A percentile compares a stretch with the other conserved stretches of the same genome.
Conservation (phyloP, 1,140 invertebrate species). For the Goniozus legneri region DNA sequence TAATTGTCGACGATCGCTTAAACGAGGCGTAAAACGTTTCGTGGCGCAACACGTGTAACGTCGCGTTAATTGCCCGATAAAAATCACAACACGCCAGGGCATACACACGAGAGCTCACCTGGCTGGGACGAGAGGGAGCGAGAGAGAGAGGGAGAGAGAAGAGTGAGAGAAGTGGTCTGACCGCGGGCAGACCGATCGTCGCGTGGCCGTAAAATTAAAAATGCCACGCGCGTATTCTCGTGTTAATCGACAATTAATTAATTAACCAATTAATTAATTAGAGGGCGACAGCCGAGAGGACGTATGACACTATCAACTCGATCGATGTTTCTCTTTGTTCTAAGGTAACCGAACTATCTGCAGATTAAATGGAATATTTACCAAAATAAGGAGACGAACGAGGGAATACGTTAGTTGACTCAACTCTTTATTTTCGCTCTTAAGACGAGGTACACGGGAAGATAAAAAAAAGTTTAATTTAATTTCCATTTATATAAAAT, state of each 20-base stretch:
- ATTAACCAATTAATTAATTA: slow-evolving; percentile 47
- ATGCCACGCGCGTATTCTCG: slow-evolving; percentile 36
- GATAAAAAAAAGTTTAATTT: no score
- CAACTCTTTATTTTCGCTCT: no score
- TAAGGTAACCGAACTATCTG: no score
- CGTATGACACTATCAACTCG: no score
- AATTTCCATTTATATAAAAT: no score
- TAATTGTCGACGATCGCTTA: slow-evolving; percentile 39
- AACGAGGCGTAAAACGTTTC: slow-evolving; percentile 43
- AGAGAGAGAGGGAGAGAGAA: slow-evolving; percentile 1
- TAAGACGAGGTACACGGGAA: no score
- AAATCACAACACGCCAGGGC: slow-evolving; percentile 52
- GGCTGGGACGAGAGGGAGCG: slow-evolving; percentile 21
- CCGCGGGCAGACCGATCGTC: slow-evolving; percentile 11
- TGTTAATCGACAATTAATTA: slow-evolving; percentile 45
- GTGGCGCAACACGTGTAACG: slow-evolving; percentile 47
- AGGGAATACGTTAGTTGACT: no score
- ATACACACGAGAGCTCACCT: slow-evolving; percentile 28
- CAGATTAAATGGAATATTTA: no score
- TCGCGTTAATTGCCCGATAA: slow-evolving; percentile 56
- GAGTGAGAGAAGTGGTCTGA: slow-evolving; percentile 24
- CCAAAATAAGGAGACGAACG: no score
- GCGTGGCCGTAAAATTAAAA: slow-evolving; percentile 47
- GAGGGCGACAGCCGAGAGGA: slow-evolving; percentile 6
- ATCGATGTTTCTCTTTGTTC: no score